These are phyloP conservation scores for Chaetodon auriga DNA, from an alignment of 2,113 vertebrate genomes.

Conservation along the genomic window DNA sequence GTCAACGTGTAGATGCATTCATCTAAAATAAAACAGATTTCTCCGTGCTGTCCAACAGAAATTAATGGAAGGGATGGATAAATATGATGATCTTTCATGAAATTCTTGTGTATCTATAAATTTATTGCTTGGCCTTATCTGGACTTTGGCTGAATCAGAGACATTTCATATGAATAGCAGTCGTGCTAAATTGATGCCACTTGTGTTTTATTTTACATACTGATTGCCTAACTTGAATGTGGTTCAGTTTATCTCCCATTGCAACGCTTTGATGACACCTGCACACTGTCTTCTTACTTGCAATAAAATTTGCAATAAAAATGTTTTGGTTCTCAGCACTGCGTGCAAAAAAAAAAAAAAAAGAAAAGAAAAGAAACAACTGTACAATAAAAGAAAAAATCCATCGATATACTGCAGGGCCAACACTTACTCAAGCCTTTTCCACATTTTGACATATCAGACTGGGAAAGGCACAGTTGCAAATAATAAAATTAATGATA, in stretches of 20 bases:
- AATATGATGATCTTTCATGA: background rate
- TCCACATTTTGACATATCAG: background rate
- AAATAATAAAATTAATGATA: background rate
- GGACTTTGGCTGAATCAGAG: background rate
- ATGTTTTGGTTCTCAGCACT: background rate
- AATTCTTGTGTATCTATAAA: background rate
- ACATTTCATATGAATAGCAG: background rate
- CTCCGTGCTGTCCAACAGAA: conserved; percentile 1
- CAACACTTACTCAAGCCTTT: background rate
- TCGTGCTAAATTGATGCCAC: background rate
- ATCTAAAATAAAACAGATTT: conserved; percentile 5
- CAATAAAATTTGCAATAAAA: conserved; percentile 3
- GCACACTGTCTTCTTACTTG: background rate
- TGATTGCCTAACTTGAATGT: background rate
- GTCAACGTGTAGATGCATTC: background rate
- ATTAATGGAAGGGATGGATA: background rate
- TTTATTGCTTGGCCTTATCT: background rate
- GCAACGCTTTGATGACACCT: background rate
- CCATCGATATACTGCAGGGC: background rate
- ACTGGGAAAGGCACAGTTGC: background rate
- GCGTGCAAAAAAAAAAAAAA: background rate
- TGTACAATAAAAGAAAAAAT: background rate
- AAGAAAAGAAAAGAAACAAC: background rate
- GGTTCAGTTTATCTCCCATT: background rate
- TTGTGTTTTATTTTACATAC: background rate